Evolutionary conservation across 1,140 invertebrate genomes (phyloP).

Genomic region (Papilio polytes): DNA sequence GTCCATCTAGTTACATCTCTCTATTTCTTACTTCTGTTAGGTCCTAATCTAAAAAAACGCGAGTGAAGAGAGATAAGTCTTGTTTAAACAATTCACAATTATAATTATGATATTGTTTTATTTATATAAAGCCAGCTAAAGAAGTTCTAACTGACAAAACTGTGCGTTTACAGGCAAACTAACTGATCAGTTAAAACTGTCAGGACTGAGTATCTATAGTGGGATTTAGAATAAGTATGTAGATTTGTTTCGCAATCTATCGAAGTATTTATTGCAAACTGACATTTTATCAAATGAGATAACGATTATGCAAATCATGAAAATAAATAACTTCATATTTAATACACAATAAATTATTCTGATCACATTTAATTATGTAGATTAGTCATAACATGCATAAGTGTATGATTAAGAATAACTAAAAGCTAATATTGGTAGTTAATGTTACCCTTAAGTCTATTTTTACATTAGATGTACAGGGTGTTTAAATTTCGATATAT

Average conservation of each 20-base stretch:
- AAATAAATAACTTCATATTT: not conserved
- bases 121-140: too few relatives aligned
- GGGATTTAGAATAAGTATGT: too few relatives aligned
- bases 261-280: not conserved
- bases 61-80: not conserved
- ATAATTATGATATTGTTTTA: too few relatives aligned
- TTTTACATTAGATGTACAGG: not conserved
- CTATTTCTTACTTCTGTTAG: not conserved
- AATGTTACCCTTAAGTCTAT: not conserved
- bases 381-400: not conserved
- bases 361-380: not conserved
- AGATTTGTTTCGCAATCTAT: not conserved
- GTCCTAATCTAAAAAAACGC: not conserved
- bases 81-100: too few relatives aligned
- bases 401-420: not conserved
- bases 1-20: not conserved
- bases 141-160: too few relatives aligned
- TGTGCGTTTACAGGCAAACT: too few relatives aligned
- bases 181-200: too few relatives aligned
- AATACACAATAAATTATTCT: not conserved
- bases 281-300: not conserved
- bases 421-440: not conserved
- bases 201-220: too few relatives aligned
- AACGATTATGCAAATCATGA: not conserved
- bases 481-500: not conserved